Base-by-base conservation (phyloP, 2,113 vertebrate genomes). In the Cisticola juncidis region DNA sequence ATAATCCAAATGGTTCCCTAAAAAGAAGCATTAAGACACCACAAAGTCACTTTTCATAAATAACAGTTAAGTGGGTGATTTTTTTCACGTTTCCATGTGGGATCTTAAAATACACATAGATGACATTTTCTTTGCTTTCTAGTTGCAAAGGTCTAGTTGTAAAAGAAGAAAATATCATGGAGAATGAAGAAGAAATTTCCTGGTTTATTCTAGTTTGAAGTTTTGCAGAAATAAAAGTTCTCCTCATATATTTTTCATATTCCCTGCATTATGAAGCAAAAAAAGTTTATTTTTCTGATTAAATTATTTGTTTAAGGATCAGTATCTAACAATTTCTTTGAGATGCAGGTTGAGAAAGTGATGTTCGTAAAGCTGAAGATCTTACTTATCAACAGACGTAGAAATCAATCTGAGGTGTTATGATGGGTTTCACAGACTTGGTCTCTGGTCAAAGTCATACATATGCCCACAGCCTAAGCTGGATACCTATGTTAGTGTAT, bases 1-100 rank as follows among this genome's bases (percentile, higher is more conserved):
- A 92, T 91, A 90, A 91, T 92, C 61, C 58, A 94, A 96, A 84
- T 88, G 53, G 45, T 65, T 94, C 53, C 81, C 47, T 96, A 91
- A 89, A 92, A 95, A 88, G 81, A 85, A 85, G 73, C 74, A 69
- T 84, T 89, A 94, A 94, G 66, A 54, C 38, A 92, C 40, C 36
- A 76, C 70, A 62, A 72, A 94, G 57, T 87, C 4, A 14, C 86
- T 96, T 93, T 92, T 92, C 54, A 85, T 88, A 94, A 94, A 77
- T 95, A 94, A 85, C 71, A 87, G 9, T 88, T 90, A 88, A 92
- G 79, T 83, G 77, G 65, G 26, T 91, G 84, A 79, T 76, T 44
- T 61, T 89, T 92, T 81, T 87, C 42, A 79, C 31, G 31, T 84
- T 95, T 81, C 33, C 10, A 35, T 70, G 54, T 8, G 3, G 9